A percentile compares a stretch with the other conserved stretches of the same genome.
Conservation (phyloP, 2,888 invertebrate genomes). For the Drosophila meridionalis region DNA sequence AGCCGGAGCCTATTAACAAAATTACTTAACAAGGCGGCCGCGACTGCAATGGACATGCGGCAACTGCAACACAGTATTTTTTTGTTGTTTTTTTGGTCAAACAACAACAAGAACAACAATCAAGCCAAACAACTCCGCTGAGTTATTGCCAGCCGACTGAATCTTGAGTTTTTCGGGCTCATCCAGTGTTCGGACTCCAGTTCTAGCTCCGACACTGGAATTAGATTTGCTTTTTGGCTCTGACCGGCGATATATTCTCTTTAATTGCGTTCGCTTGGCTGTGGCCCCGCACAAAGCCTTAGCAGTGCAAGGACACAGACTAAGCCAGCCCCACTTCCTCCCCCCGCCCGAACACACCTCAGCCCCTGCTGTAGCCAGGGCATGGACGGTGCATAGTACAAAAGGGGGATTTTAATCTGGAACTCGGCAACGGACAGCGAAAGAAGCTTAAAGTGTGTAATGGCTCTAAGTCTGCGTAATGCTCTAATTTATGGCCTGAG, state of each 20-base stretch:
- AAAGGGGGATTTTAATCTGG: conserved; percentile 56
- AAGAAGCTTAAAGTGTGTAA: conserved; percentile 40
- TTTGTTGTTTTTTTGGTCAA: conserved; percentile 51
- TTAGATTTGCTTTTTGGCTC: conserved; percentile 14
- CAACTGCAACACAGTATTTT: conserved; percentile 46
- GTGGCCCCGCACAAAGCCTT: conserved; percentile 24
- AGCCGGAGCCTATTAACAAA: conserved; percentile 76
- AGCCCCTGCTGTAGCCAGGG: neutral
- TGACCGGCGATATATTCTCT: conserved; percentile 73
- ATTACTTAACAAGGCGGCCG: conserved; percentile 74
- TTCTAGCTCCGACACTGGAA: neutral
- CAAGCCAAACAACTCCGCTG: conserved; percentile 53
- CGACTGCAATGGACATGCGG: conserved; percentile 68
- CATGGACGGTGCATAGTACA: conserved; percentile 10
- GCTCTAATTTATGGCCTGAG: conserved; percentile 58
- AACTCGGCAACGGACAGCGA: conserved; percentile 57
- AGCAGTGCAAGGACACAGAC: conserved; percentile 45
- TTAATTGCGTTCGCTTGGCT: conserved; percentile 74
- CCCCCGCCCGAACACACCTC: conserved; percentile 1
- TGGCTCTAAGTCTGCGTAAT: conserved; percentile 39
- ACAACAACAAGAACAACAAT: conserved; percentile 29
- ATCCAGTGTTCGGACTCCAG: neutral
- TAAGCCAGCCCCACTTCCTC: conserved; percentile 43
- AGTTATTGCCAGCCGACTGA: conserved; percentile 73
- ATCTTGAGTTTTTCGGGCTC: conserved; percentile 68